A percentile compares a stretch with the other conserved stretches of the same genome.
Conservation (phyloP, 2,113 vertebrate genomes). For the Lasiurus borealis region DNA sequence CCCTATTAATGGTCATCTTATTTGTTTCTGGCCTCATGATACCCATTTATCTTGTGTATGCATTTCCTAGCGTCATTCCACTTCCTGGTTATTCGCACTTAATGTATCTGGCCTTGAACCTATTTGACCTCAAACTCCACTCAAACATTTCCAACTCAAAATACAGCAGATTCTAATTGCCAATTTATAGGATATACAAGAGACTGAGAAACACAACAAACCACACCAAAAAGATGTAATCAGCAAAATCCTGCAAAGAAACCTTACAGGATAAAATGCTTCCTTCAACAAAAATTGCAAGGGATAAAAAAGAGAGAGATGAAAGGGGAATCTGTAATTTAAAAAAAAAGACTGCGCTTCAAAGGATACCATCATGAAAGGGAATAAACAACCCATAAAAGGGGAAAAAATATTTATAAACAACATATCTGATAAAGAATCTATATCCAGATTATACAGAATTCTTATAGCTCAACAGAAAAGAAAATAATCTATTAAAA, state of each 20-base stretch:
- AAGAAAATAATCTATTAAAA: neutral
- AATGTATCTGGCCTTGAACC: slow-evolving; percentile 37
- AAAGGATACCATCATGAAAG: slow-evolving; percentile 27
- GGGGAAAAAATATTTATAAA: neutral
- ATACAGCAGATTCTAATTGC: neutral
- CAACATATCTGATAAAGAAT: neutral
- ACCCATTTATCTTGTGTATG: slow-evolving; percentile 7
- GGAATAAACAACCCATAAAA: neutral
- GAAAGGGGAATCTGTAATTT: slow-evolving; percentile 5
- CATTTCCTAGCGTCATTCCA: neutral
- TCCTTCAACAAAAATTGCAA: slow-evolving; percentile 22
- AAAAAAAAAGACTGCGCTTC: neutral
- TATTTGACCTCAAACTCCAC: slow-evolving; percentile 43
- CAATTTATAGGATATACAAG: slow-evolving; percentile 24
- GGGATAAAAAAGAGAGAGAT: neutral
- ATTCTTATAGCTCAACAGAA: neutral
- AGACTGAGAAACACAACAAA: slow-evolving; percentile 19
- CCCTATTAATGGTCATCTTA: neutral
- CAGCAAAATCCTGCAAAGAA: slow-evolving; percentile 53
- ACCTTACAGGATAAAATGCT: neutral
- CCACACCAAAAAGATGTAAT: slow-evolving; percentile 4
- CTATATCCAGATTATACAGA: neutral
- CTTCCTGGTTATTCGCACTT: slow-evolving; percentile 41
- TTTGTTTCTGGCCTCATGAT: neutral
- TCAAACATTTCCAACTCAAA: slow-evolving; percentile 36